These are phyloP conservation scores for Tetramorium alpestre DNA, from an alignment of 1,140 invertebrate species.

Conservation along the genomic window DNA sequence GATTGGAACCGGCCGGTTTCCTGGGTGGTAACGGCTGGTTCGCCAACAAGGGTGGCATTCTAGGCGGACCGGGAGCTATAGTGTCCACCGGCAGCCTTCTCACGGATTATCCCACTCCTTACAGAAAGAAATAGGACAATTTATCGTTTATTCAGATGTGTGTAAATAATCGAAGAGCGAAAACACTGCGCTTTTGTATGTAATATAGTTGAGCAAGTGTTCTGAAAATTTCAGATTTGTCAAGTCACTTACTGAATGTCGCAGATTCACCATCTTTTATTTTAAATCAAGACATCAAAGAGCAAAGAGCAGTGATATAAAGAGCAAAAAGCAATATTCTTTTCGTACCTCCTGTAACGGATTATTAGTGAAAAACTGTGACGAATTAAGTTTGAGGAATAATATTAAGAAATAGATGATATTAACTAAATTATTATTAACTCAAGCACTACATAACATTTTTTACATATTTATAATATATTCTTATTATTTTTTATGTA, in stretches of 20 bases:
- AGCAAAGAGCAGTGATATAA: neutral
- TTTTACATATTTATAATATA: neutral
- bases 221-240: neutral
- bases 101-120: conserved; percentile 81
- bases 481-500: conserved; percentile 12
- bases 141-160: neutral
- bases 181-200: neutral
- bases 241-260: neutral
- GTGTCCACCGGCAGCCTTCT: conserved; percentile 79
- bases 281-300: neutral
- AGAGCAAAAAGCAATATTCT: neutral
- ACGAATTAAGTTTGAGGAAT: conserved; percentile 7
- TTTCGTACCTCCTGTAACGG: neutral
- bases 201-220: neutral
- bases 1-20: conserved; percentile 78
- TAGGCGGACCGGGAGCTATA: conserved; percentile 80
- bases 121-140: conserved; percentile 73
- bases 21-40: conserved; percentile 82
- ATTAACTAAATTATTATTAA: conserved; percentile 17
- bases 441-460: neutral
- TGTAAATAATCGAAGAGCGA: conserved; percentile 23
- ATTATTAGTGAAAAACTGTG: neutral
- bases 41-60: conserved; percentile 80
- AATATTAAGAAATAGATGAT: neutral
- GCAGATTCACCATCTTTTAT: neutral